Evolutionary conservation across 92 coral and sea anemone species (phyloP).

Genomic region (Epizoanthus illoricatus): DNA sequence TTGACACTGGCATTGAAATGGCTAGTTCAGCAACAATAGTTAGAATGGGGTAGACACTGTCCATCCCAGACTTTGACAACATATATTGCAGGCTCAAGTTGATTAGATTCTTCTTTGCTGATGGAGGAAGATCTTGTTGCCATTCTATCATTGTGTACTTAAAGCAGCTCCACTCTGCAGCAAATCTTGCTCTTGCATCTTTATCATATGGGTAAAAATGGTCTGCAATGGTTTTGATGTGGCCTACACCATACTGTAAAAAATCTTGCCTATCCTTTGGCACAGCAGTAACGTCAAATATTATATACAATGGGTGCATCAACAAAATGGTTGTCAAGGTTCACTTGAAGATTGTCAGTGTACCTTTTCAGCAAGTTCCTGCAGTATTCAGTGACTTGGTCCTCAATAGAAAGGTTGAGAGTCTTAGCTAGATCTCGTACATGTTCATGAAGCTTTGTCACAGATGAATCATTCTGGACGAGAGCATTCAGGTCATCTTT

Average conservation of each 20-base stretch:
- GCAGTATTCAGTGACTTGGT: not conserved
- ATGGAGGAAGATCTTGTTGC: conserved; percentile 15
- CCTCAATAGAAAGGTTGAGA: not conserved
- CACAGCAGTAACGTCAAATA: not conserved
- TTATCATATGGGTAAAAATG: conserved; percentile 10
- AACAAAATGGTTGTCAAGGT: conserved; percentile 6
- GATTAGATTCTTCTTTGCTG: conserved; percentile 23
- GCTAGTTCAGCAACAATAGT: conserved; percentile 11
- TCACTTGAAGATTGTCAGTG: not conserved
- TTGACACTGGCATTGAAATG: conserved; percentile 5
- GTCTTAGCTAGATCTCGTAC: not conserved
- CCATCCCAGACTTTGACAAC: conserved; percentile 12
- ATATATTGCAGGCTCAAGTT: conserved; percentile 3
- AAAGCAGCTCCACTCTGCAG: conserved; percentile 24
- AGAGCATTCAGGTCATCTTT: too few species aligned
- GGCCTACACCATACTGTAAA: not conserved
- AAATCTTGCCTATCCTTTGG: not conserved
- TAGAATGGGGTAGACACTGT: conserved; percentile 1
- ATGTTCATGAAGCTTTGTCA: too few species aligned
- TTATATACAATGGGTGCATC: conserved; percentile 1
- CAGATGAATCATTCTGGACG: too few species aligned
- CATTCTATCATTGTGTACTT: conserved; percentile 25
- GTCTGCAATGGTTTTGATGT: not conserved
- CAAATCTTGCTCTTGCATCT: not conserved
- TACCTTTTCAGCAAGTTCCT: conserved; percentile 1